Evolutionary conservation across 2,113 vertebrate species (phyloP).

Genomic region (Cavia porcellus): DNA sequence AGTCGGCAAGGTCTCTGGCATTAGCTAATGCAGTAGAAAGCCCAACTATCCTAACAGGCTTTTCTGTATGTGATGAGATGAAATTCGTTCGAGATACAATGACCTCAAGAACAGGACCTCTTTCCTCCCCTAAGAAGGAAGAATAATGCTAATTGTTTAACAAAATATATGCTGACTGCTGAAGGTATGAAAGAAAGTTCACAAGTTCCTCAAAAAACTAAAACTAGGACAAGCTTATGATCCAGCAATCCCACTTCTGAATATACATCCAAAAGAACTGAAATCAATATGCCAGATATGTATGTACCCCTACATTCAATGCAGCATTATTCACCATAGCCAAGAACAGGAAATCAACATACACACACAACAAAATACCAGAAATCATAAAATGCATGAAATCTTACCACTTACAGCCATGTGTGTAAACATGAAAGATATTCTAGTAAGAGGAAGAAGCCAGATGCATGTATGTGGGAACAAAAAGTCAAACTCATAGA

Average conservation of each 20-base stretch:
- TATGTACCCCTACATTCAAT: background rate
- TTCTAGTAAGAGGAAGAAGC: background rate
- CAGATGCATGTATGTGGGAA: background rate
- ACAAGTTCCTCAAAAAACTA: background rate
- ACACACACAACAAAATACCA: background rate
- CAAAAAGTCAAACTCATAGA: background rate
- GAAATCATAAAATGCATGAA: background rate
- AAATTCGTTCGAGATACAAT: constrained; percentile 99
- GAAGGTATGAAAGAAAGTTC: constrained; percentile 33
- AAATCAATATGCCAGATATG: background rate
- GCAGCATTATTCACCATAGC: background rate
- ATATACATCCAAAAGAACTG: background rate
- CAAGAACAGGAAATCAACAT: background rate
- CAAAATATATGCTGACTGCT: constrained; percentile 35
- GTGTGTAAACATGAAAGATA: background rate
- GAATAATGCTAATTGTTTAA: constrained; percentile 68
- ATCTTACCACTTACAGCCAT: background rate
- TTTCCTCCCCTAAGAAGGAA: constrained; percentile 93
- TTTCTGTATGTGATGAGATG: constrained; percentile 98
- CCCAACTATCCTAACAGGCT: constrained; percentile 95
- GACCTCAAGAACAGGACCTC: constrained; percentile 98
- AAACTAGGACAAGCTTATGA: background rate
- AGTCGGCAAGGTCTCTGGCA: constrained; percentile 98
- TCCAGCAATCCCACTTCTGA: background rate
- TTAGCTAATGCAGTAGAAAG: constrained; percentile 98